Evolutionary conservation across 2,888 invertebrate species (phyloP).

Genomic region (Morinoia aosen): DNA sequence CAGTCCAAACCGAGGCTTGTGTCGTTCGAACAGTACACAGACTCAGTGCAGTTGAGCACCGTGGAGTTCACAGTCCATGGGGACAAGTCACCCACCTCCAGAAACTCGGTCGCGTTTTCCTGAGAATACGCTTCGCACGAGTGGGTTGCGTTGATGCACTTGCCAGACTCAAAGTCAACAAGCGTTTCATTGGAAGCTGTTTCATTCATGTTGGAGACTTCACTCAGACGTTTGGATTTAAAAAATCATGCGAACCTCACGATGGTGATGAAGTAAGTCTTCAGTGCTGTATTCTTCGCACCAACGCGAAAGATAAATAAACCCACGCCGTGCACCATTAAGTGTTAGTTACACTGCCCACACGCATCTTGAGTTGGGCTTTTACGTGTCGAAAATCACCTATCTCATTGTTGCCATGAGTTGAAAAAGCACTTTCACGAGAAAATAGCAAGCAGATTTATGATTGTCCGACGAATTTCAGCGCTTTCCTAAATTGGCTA

Average conservation of each 20-base stretch:
- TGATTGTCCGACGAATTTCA: neutral
- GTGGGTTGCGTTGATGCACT: neutral
- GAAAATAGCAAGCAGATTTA: neutral
- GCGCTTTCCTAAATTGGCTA: neutral
- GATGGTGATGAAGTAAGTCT: neutral
- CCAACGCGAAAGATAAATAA: neutral
- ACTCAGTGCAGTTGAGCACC: constrained; percentile 57
- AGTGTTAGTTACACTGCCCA: neutral
- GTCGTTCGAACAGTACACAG: constrained; percentile 74
- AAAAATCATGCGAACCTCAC: neutral
- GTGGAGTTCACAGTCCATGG: neutral
- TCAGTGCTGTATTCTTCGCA: neutral
- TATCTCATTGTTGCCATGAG: neutral
- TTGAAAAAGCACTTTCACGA: neutral
- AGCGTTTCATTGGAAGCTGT: neutral
- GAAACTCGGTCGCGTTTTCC: neutral
- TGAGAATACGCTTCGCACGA: neutral
- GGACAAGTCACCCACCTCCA: neutral
- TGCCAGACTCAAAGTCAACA: neutral
- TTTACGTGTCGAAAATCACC: neutral
- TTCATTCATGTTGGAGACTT: neutral
- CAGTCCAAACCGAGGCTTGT: constrained; percentile 73
- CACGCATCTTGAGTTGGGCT: neutral
- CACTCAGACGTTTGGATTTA: neutral
- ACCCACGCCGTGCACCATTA: neutral